phyloP scores from a whole-genome alignment of 2,888 invertebrate species.

The Heliconius cydno region DNA sequence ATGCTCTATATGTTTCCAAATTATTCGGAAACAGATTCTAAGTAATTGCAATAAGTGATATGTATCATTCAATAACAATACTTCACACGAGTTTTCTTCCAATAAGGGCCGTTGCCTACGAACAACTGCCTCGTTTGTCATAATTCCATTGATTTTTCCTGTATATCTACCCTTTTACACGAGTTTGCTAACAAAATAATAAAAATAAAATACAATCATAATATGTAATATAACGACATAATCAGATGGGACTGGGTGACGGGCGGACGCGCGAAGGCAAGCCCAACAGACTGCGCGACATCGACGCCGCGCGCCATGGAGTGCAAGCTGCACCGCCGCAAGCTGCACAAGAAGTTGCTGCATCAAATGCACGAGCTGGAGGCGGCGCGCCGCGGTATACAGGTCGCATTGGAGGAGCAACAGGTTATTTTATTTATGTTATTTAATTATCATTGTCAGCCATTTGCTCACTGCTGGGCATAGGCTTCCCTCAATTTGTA shows the following conservation, averaged over 20 bases:
- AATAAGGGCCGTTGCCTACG: too few species aligned
- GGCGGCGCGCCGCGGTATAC: constrained; percentile 85
- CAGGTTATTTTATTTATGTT: constrained; percentile 63
- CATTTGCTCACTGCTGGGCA: neutral
- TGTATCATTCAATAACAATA: too few species aligned
- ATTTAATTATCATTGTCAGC: neutral
- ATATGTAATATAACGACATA: neutral
- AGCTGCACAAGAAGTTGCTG: constrained; percentile 88
- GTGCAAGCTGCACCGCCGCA: constrained; percentile 84
- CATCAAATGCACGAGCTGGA: constrained; percentile 88
- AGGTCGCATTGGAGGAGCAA: constrained; percentile 85
- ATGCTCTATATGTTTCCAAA: too few species aligned
- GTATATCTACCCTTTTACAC: too few species aligned
- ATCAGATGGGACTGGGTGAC: constrained; percentile 93
- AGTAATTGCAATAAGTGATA: too few species aligned
- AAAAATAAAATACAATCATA: too few species aligned
- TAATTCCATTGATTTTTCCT: too few species aligned
- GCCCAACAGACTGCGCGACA: constrained; percentile 51
- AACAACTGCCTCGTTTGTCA: too few species aligned
- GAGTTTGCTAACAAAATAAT: too few species aligned
- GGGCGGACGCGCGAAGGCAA: constrained; percentile 79
- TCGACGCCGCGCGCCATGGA: constrained; percentile 66
- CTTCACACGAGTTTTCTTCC: too few species aligned
- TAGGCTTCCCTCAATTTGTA: too few species aligned
- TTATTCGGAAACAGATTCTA: too few species aligned